These are phyloP conservation scores for Drosophila sp. DNA, from an alignment of 1,140 invertebrate genomes.

Conservation along the genomic window DNA sequence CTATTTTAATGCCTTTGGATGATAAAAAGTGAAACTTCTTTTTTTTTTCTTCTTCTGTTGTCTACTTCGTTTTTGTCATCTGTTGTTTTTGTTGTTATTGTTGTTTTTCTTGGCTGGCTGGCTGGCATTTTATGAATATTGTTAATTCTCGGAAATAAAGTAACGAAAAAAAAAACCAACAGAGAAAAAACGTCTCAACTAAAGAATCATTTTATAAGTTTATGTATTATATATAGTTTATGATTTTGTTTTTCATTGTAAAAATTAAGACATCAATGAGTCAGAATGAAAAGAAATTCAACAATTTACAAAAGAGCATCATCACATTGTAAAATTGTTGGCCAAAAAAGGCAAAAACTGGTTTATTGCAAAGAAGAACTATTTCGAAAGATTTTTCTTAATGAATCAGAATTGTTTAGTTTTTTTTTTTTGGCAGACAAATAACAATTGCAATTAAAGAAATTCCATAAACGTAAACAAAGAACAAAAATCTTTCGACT, in stretches of 20 bases:
- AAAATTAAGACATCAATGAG: constrained; percentile 9
- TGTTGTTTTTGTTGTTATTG: constrained; percentile 27
- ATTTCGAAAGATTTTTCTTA: background rate
- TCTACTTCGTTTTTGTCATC: constrained; percentile 45
- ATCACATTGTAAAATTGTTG: background rate
- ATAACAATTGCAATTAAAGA: background rate
- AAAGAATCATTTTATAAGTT: constrained; percentile 21
- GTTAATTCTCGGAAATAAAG: constrained; percentile 82
- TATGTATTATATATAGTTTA: constrained; percentile 9
- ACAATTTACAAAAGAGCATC: background rate
- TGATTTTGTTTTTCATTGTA: constrained; percentile 11
- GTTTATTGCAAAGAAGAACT: background rate
- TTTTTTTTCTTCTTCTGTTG: constrained; percentile 45
- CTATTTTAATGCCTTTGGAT: constrained; percentile 81
- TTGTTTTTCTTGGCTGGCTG: background rate
- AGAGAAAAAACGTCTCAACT: constrained; percentile 26
- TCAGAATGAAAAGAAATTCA: background rate
- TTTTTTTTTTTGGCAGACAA: background rate
- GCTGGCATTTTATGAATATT: constrained; percentile 69
- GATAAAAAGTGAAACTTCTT: constrained; percentile 82
- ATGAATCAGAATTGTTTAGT: background rate
- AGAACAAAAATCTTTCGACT: background rate
- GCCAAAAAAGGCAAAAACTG: background rate
- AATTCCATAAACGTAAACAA: background rate
- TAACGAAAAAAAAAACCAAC: constrained; percentile 65